Percentiles rank a stretch among this genome's conserved stretches.
phyloP scores from a whole-genome alignment of 35 echinoderm and acorn worm species.

The Apostichopus japonicus region DNA sequence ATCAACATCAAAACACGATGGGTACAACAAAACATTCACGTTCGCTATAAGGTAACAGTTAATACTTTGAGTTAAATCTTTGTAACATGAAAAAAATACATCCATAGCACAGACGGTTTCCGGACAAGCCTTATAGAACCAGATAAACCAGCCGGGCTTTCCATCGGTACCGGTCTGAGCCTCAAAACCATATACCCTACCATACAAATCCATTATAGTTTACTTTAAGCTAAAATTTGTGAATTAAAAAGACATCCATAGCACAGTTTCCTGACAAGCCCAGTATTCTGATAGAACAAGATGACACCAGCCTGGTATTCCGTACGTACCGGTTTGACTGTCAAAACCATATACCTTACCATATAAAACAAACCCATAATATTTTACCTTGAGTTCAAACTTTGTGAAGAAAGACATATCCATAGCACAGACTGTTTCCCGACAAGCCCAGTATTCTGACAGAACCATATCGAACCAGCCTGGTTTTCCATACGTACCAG shows the following conservation, averaged over 20 bases:
- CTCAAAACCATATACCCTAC: slow-evolving; percentile 65
- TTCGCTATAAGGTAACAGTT: no score
- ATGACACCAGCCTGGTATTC: slow-evolving; percentile 91
- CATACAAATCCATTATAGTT: no score
- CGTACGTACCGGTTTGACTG: slow-evolving; percentile 64
- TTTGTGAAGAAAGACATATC: slow-evolving; percentile 97
- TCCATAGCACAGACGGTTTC: slow-evolving; percentile 85
- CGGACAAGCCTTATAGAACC: slow-evolving; percentile 82
- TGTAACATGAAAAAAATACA: slow-evolving; percentile 80
- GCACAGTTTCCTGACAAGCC: slow-evolving; percentile 87
- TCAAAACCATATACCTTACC: slow-evolving; percentile 68
- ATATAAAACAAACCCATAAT: no score
- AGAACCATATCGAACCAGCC: slow-evolving; percentile 90
- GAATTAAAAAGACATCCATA: slow-evolving; percentile 86
- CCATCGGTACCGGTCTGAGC: slow-evolving; percentile 67
- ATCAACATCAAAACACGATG: no score
- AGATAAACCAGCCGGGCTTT: slow-evolving; percentile 95
- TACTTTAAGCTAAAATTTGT: slow-evolving; percentile 94
- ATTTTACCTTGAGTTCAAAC: slow-evolving; percentile 87
- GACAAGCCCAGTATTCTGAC: slow-evolving; percentile 89
- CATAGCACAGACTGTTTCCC: slow-evolving; percentile 93
- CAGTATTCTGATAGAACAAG: slow-evolving; percentile 96
- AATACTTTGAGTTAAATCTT: slow-evolving; percentile 92
- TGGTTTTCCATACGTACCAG: slow-evolving; percentile 86
- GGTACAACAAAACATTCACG: no score